These are phyloP conservation scores for Archips crataeganus DNA, from an alignment of 2,888 invertebrate species.

Conservation along the genomic window DNA sequence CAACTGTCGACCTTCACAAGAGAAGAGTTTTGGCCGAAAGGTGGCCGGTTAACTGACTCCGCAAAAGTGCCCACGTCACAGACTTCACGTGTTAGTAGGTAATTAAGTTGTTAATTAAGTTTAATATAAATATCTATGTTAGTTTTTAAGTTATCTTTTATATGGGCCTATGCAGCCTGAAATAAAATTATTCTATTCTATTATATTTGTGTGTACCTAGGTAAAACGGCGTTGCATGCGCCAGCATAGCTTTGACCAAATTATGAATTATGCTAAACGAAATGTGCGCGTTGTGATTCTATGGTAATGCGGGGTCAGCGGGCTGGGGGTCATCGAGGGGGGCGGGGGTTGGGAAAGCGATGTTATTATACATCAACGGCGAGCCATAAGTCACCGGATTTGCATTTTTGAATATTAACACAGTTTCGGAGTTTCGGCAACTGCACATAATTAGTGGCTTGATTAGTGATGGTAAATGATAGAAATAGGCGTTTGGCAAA, in stretches of 20 bases:
- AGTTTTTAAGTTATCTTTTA: too few relatives aligned
- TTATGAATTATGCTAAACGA: neutral
- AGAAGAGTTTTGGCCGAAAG: too few relatives aligned
- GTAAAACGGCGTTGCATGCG: neutral
- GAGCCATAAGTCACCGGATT: constrained; percentile 19
- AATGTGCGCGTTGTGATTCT: neutral
- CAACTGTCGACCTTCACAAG: too few relatives aligned
- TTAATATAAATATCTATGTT: too few relatives aligned
- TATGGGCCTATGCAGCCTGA: too few relatives aligned
- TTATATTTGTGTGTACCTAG: too few relatives aligned
- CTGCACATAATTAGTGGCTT: neutral
- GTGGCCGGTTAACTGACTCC: too few relatives aligned
- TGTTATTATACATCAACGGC: constrained; percentile 1
- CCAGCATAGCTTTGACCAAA: neutral
- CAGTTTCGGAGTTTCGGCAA: constrained; percentile 1
- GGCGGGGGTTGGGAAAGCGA: constrained; percentile 12
- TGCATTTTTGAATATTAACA: constrained; percentile 6
- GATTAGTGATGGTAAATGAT: neutral
- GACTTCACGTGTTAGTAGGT: too few relatives aligned
- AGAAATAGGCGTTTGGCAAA: constrained; percentile 18
- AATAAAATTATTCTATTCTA: too few relatives aligned
- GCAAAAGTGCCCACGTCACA: too few relatives aligned
- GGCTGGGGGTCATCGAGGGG: neutral
- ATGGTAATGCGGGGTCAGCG: neutral
- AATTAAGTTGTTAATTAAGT: too few relatives aligned